Conservation (phyloP, 2,797 vertebrate genomes). For the Nothura maculosa region DNA sequence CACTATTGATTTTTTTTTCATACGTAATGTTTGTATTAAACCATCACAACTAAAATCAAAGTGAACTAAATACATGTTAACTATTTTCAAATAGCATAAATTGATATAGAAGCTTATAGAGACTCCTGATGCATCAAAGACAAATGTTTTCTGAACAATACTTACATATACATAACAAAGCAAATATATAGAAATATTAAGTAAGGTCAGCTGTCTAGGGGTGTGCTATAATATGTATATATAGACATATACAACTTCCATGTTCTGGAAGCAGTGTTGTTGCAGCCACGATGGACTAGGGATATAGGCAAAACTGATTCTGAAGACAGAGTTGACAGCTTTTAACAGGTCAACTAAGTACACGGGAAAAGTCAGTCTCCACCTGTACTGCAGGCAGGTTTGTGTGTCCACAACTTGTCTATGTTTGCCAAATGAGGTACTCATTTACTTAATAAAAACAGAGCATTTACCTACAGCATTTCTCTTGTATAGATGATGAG, state of each 20-base stretch:
- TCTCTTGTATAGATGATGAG: background rate
- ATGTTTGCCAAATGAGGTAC: background rate
- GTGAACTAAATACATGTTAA: background rate
- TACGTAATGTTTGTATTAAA: background rate
- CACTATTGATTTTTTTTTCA: background rate
- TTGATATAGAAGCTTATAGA: background rate
- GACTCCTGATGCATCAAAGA: background rate
- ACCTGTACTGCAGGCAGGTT: background rate
- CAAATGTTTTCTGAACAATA: background rate
- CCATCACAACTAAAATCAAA: background rate
- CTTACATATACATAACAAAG: background rate
- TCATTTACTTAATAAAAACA: background rate
- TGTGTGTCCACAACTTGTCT: background rate
- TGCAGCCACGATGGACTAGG: background rate
- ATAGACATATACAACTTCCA: background rate
- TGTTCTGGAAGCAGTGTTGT: background rate
- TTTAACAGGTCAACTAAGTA: background rate
- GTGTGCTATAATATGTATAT: background rate
- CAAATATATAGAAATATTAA: background rate
- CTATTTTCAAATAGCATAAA: background rate
- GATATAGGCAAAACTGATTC: background rate
- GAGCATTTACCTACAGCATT: background rate
- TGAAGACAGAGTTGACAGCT: background rate
- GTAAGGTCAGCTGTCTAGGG: background rate
- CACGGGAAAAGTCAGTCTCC: background rate